These are phyloP conservation scores for Gymnothorax javanicus DNA, from an alignment of 2,797 vertebrate genomes.

Conservation along the genomic window DNA sequence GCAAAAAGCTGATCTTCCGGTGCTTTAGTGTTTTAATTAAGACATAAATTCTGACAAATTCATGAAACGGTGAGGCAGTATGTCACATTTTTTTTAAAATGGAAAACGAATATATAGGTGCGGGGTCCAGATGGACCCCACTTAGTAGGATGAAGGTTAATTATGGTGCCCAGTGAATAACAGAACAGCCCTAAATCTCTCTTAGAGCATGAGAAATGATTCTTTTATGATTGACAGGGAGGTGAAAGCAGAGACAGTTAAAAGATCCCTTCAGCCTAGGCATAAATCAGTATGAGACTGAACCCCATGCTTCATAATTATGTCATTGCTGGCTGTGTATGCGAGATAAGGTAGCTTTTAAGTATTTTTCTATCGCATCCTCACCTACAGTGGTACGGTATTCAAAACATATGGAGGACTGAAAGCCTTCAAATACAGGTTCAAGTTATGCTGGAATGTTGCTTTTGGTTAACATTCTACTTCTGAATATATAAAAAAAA, in stretches of 20 bases:
- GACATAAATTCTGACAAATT: no score
- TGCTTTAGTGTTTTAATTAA: no score
- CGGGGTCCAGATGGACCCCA: no score
- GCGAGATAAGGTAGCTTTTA: neutral
- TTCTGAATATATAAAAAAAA: neutral
- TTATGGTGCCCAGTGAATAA: no score
- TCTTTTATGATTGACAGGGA: neutral
- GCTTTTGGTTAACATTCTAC: neutral
- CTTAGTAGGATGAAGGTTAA: no score
- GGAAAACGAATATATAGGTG: no score
- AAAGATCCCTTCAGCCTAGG: neutral
- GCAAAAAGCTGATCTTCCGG: no score
- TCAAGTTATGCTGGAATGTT: neutral
- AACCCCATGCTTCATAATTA: neutral
- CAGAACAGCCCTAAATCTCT: neutral
- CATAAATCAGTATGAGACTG: neutral
- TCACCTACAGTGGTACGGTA: neutral
- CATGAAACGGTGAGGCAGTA: no score
- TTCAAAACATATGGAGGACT: neutral
- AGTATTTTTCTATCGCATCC: no score
- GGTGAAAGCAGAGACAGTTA: neutral
- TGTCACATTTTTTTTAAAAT: no score
- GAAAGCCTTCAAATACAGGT: neutral
- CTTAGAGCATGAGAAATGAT: neutral
- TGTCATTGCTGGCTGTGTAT: neutral